phyloP scores from a whole-genome alignment of 2,113 vertebrate species.

The Malurus alboscapulatus region DNA sequence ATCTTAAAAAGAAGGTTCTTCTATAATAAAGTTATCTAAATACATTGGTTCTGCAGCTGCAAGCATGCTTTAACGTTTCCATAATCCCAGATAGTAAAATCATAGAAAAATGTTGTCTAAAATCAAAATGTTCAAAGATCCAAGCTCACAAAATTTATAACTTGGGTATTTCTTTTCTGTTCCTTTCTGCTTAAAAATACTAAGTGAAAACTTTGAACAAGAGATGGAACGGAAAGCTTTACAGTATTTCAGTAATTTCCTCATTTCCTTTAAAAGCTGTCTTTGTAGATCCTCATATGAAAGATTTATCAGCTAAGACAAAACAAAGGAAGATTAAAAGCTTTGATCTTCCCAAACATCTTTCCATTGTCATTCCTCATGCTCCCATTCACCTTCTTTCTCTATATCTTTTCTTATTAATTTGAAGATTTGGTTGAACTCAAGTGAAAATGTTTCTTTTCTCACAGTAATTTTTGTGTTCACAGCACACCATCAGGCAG shows the following conservation, averaged over 20 bases:
- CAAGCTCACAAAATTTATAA: not conserved
- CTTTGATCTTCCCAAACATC: not conserved
- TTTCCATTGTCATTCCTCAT: not conserved
- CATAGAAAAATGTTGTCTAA: not conserved
- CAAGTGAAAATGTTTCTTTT: not conserved
- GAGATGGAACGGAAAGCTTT: not conserved
- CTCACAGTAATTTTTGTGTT: not conserved
- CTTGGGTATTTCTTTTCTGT: not conserved
- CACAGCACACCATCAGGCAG: not conserved
- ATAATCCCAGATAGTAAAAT: not conserved
- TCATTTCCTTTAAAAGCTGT: not conserved
- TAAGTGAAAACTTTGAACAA: not conserved
- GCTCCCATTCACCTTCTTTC: not conserved
- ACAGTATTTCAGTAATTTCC: not conserved
- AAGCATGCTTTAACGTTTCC: not conserved
- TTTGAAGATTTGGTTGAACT: not conserved
- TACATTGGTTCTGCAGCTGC: not conserved
- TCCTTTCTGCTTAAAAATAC: not conserved
- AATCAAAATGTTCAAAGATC: not conserved
- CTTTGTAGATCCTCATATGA: not conserved
- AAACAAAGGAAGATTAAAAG: constrained; percentile 2
- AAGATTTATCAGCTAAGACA: not conserved
- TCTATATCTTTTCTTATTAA: not conserved
- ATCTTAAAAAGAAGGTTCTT: not conserved
- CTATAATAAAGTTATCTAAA: not conserved